Conservation (phyloP, 2,797 vertebrate species). For the Eulemur rubriventer region DNA sequence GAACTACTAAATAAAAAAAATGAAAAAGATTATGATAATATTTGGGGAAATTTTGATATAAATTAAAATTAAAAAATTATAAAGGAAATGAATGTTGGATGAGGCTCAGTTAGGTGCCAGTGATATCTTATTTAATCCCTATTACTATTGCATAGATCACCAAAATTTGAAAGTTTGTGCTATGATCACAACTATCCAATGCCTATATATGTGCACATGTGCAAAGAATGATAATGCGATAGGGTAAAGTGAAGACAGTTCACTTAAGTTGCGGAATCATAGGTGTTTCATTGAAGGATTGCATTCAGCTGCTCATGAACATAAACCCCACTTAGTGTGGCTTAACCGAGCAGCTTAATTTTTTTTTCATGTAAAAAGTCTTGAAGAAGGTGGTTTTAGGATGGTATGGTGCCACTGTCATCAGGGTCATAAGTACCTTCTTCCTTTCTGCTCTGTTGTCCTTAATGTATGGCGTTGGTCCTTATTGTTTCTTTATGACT, state of each 20-base stretch:
- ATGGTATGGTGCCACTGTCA: not conserved
- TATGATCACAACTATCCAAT: not conserved
- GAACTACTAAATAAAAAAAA: constrained; percentile 25
- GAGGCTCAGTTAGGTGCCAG: not conserved
- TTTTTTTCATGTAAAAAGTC: not conserved
- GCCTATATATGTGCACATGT: not conserved
- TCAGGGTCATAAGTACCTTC: not conserved
- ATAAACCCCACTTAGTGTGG: not conserved
- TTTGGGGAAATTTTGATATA: not conserved
- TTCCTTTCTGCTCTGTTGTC: not conserved
- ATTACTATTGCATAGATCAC: not conserved
- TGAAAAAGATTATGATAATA: not conserved
- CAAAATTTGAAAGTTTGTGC: not conserved
- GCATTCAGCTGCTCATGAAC: not conserved
- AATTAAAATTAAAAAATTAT: constrained; percentile 12
- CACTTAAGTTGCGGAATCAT: not conserved
- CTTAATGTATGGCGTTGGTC: not conserved
- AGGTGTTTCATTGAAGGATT: not conserved
- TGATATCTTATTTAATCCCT: not conserved
- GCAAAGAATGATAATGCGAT: not conserved
- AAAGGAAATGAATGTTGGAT: not conserved
- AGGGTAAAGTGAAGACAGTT: not conserved
- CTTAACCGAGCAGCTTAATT: not conserved
- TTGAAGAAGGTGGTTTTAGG: not conserved
- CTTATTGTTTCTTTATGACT: not conserved